Evolutionary conservation across 2,888 invertebrate species (phyloP).

Genomic region (Drosophila anomalata): DNA sequence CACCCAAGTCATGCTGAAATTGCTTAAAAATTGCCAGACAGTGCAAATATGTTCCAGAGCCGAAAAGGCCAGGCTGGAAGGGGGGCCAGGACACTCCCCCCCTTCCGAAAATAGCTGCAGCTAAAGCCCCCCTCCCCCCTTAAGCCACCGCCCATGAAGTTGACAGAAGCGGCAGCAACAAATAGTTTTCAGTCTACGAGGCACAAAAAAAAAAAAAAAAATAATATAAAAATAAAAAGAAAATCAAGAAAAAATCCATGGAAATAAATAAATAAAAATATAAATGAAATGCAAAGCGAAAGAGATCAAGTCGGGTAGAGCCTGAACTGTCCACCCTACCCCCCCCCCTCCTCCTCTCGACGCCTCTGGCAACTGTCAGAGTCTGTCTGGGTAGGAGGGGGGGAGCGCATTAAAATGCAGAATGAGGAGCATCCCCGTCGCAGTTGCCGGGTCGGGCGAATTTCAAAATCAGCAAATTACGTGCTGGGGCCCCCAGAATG

Average conservation of each 20-base stretch:
- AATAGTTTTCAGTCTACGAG: conserved; percentile 59
- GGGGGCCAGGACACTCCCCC: conserved; percentile 3
- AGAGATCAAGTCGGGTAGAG: conserved; percentile 60
- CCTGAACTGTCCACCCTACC: not conserved
- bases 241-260: conserved; percentile 1
- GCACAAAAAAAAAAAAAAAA: too few relatives aligned
- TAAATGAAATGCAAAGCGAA: conserved; percentile 54
- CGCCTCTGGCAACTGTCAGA: conserved; percentile 64
- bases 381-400: conserved; percentile 39
- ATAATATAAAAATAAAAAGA: not conserved
- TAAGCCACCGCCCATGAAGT: conserved; percentile 41
- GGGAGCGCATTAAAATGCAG: conserved; percentile 76
- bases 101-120: not conserved
- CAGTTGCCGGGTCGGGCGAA: conserved; percentile 68
- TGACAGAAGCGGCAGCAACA: conserved; percentile 74
- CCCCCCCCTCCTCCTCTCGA: not conserved
- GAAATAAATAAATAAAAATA: conserved; percentile 36
- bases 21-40: conserved; percentile 79
- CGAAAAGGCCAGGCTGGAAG: conserved; percentile 15
- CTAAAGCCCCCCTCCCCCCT: conserved; percentile 2
- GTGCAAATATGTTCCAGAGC: conserved; percentile 74
- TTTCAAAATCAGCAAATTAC: conserved; percentile 80
- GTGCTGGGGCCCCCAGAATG: conserved; percentile 66
- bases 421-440: conserved; percentile 64
- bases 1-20: conserved; percentile 70